Base-by-base conservation (phyloP, 2,888 invertebrate species). In the Abrostola triplasia region DNA sequence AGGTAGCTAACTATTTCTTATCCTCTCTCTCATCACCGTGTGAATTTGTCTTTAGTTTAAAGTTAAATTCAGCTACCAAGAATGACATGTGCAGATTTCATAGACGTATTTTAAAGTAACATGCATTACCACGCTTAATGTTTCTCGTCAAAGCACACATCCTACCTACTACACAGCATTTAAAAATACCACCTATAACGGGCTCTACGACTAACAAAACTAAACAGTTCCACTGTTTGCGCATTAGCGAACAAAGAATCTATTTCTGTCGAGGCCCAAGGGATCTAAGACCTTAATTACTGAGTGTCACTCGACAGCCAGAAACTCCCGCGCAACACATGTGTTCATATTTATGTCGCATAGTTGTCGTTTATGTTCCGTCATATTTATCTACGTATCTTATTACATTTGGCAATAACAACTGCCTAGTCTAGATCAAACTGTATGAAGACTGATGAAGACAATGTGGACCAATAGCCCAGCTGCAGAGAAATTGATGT, bases 281-380 rank as follows among this genome's bases (percentile, higher is more conserved):
- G 86, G 86, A 87, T 80, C 80, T 70, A 66, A 75, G 82, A 81
- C 85, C 87, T 84, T 88, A 87, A 88, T 88, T 88, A 88, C 84
- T 66, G 79, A 75, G 70, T 83, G 86, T 85, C 87, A 85, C 72
- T 83, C 84, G 80, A 57, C 84, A 76, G 79, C 64, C 67, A 64
- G 61, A 76, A 75, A 83, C 86, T 86, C 85, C 82, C 79, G 87
- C 86, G 82, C 85, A 81, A 75, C 70, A 77, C 77, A 71, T 68
- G 80, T 79, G 79, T 49, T 62, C 70, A 67, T 70, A 65, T 70
- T 79, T 73, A 58, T 56, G 63, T 70, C 77, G 61, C 66, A 57
- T 61, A 64, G 42, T 62, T 57, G 44, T 53, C 49, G 54, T 66
- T 47, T 51, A 67, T 59, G 59, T 53, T 53, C 38, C 47, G 59